phyloP scores from a whole-genome alignment of 2,797 vertebrate species.

The Peromyscus eremicus region DNA sequence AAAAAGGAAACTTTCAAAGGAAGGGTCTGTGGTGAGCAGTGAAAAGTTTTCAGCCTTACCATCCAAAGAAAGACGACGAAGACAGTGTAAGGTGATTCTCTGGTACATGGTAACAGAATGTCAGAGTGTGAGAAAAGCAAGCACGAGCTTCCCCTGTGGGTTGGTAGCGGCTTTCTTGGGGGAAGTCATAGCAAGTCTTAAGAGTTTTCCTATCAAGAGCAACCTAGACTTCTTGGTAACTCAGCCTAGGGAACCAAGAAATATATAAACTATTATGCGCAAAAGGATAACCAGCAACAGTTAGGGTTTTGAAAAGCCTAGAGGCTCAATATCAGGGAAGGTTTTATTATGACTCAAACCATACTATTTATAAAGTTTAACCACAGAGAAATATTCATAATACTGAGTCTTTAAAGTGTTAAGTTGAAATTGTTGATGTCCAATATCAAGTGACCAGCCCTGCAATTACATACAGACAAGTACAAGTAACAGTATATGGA shows the following conservation, averaged over 20 bases:
- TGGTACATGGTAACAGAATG: not conserved
- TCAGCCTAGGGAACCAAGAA: slow-evolving; percentile 51
- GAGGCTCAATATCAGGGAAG: not conserved
- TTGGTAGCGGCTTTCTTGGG: not conserved
- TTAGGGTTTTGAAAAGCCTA: not conserved
- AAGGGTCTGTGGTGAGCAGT: not conserved
- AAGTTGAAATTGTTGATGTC: not conserved
- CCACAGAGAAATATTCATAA: slow-evolving; percentile 37
- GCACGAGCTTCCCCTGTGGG: not conserved
- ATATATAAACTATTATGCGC: not conserved
- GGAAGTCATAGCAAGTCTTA: not conserved
- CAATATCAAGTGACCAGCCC: not conserved
- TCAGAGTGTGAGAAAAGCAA: not conserved
- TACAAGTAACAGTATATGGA: not conserved
- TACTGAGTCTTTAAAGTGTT: not conserved
- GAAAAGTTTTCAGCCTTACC: not conserved
- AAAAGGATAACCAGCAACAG: not conserved
- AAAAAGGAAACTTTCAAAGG: not conserved
- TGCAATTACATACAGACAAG: not conserved
- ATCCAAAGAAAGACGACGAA: slow-evolving; percentile 15
- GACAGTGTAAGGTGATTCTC: not conserved
- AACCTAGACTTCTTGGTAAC: not conserved
- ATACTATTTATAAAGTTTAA: slow-evolving; percentile 7
- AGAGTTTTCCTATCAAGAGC: slow-evolving; percentile 15
- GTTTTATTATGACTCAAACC: not conserved